A percentile compares a stretch with the other conserved stretches of the same genome.
These are phyloP conservation scores for Hyperopisus bebe DNA, from an alignment of 2,113 vertebrate genomes.

Conservation along the genomic window DNA sequence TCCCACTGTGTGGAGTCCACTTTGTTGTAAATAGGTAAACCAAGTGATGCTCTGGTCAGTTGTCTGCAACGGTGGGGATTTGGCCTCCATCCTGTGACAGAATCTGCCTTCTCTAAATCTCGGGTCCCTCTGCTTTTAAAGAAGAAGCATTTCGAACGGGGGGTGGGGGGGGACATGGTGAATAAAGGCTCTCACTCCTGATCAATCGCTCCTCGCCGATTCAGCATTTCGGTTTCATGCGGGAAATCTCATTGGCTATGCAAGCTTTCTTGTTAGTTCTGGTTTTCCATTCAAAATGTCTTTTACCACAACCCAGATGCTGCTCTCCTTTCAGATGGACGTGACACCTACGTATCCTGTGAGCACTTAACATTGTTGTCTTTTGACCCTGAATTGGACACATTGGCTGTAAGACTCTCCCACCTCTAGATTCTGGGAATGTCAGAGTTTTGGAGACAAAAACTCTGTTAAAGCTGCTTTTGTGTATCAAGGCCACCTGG, in stretches of 20 bases:
- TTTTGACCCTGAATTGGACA: background rate
- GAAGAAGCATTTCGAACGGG: background rate
- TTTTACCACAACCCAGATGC: background rate
- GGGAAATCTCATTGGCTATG: conserved; percentile 16
- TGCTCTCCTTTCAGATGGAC: background rate
- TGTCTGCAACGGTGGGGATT: background rate
- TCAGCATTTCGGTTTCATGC: background rate
- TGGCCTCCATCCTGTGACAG: conserved; percentile 4
- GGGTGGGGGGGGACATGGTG: background rate
- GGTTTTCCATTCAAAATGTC: background rate
- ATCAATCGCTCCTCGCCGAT: background rate
- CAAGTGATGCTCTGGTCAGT: background rate
- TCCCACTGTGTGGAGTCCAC: background rate
- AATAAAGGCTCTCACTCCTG: background rate
- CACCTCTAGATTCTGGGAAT: background rate
- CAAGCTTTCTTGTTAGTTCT: conserved; percentile 6
- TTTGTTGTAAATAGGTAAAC: background rate
- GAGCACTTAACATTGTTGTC: background rate
- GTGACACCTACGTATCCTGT: background rate
- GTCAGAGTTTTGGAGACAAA: background rate
- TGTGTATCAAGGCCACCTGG: background rate
- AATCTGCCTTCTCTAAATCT: background rate
- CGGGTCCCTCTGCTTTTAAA: background rate
- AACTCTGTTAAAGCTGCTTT: background rate
- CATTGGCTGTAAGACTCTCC: conserved; percentile 4